Conservation (phyloP, 2,888 invertebrate genomes). For the Mesoligia furuncula region DNA sequence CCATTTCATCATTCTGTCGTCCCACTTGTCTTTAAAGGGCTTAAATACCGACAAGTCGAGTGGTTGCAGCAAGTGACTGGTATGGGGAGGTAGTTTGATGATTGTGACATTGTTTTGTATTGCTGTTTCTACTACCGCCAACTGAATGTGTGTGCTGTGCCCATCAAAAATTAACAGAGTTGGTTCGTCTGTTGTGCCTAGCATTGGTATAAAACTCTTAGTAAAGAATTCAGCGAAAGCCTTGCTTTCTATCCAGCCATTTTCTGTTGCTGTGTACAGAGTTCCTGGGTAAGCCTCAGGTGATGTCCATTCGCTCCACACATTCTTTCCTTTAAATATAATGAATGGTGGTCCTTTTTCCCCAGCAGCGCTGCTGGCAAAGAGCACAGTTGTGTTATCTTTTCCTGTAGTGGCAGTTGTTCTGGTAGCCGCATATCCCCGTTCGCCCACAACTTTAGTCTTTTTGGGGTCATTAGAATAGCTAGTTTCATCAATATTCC, state of each 20-base stretch:
- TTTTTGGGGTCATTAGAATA: too few relatives aligned
- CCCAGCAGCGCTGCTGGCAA: not conserved
- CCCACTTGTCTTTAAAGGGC: conserved; percentile 3
- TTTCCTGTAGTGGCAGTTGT: too few relatives aligned
- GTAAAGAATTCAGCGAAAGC: not conserved
- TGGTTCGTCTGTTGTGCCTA: not conserved
- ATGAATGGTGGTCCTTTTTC: not conserved
- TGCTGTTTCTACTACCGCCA: not conserved
- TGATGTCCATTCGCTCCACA: conserved; percentile 6
- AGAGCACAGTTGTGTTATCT: too few relatives aligned
- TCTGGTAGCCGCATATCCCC: too few relatives aligned
- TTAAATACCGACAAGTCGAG: conserved; percentile 11
- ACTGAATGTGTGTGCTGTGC: conserved; percentile 3
- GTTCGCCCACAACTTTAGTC: too few relatives aligned
- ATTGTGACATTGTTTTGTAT: not conserved
- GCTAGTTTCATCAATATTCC: too few relatives aligned
- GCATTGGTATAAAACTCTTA: not conserved
- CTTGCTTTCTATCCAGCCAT: not conserved
- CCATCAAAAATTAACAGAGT: conserved; percentile 9
- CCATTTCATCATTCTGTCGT: conserved; percentile 2
- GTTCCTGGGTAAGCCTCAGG: conserved; percentile 3
- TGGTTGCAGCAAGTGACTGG: conserved; percentile 12
- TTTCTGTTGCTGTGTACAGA: not conserved
- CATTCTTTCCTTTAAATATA: not conserved
- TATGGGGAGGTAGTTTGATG: not conserved